Percentiles rank a stretch among this genome's conserved stretches.
Conservation (phyloP, 2,113 vertebrate genomes). For the Peromyscus californicus region DNA sequence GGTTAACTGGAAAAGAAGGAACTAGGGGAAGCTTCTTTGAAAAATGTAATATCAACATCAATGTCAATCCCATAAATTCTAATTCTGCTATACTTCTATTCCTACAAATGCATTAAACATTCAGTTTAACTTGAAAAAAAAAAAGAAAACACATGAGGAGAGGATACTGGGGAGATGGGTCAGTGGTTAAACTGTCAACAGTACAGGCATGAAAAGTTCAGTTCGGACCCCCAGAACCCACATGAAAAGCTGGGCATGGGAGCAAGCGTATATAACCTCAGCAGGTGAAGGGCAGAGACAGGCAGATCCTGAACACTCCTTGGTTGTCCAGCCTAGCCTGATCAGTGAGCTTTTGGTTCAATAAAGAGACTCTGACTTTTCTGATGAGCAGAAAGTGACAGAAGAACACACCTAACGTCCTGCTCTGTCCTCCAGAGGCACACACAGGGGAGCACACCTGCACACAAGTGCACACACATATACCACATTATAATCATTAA, state of each 20-base stretch:
- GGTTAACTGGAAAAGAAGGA: neutral
- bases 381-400: neutral
- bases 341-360: neutral
- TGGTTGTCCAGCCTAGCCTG: neutral
- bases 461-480: neutral
- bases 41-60: conserved; percentile 9
- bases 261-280: neutral
- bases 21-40: conserved; percentile 17
- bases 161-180: neutral
- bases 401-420: neutral
- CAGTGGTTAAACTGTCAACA: neutral
- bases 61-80: conserved; percentile 1
- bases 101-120: conserved; percentile 64
- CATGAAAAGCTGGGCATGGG: neutral
- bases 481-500: neutral
- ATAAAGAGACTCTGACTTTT: neutral
- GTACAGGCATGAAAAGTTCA: neutral
- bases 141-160: too few relatives aligned
- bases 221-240: neutral
- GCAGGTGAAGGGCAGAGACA: neutral
- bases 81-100: conserved; percentile 54
- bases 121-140: conserved; percentile 47
- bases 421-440: too few relatives aligned
- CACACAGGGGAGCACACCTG: neutral
- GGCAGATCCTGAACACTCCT: too few relatives aligned